Evolutionary conservation across 2,888 invertebrate species (phyloP), one percentile per base, ranked within the genome.

Genomic region (Pollenia angustigena): DNA sequence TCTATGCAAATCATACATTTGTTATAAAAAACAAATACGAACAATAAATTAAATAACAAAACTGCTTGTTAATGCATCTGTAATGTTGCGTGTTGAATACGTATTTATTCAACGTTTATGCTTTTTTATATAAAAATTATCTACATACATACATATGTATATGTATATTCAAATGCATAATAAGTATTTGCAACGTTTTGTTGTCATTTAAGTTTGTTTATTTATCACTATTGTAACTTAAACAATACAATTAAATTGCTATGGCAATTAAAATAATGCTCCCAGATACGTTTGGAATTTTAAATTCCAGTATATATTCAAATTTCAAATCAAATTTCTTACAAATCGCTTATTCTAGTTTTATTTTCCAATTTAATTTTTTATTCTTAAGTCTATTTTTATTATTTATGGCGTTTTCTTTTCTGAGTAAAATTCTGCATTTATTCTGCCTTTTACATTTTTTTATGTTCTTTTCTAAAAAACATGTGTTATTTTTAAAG

Each of bases 81-180:
- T 44, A 23, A n/a, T 64, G 64, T 64, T 64, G 64, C 64, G 46
- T 64, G 64, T 64, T 64, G 64, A 64, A 64, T 64, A 64, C 46
- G 44, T 18, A 46, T 64, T 46, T 44, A 64, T 64, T 18, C 18
- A 23, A 46, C 44, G 40, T 58, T 56, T 14, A 58, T 58, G 14
- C 58, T 58, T 6, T 12, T 56, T 56, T 56, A 11, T 40, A 40
- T 32, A 58, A 58, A 14, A 58, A 12, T 32, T 32, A 32, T 32
- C 0, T 32, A 6, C 32, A 14, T 58, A 58, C 40, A 40, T 64
- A 42, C 44, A 64, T 64, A 46, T 12, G 0, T 6, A 6, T 6
- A 32, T 32, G 32, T 32, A 32, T 32, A 32, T 32, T 32, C 32
- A 32, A 32, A 32, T 32, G 32, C 32, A 32, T 32, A 32, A 32